Evolutionary conservation across 2,888 invertebrate genomes (phyloP), one percentile per base, ranked within the genome.

Genomic region (Hetaerina titia): DNA sequence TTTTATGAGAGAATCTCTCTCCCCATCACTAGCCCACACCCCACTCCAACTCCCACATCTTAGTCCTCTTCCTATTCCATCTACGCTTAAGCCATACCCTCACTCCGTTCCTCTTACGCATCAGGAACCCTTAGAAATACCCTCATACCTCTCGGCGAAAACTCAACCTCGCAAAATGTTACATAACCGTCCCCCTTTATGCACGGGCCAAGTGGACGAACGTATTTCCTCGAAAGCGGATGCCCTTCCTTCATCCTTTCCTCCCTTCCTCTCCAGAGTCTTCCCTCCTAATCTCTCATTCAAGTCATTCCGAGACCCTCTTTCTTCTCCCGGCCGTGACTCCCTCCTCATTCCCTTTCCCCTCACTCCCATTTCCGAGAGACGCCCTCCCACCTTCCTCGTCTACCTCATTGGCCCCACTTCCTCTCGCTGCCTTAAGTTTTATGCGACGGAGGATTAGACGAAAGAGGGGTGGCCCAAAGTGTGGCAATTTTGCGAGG

Each of bases 1-100:
- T 81, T 81, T 81, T 81, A 81, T 81, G 81, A 31, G 81, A 81
- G 25, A 81, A 81, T 31, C 11, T 81, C 81, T 31, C 31, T 81
- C 81, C 81, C 31, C 81, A 81, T 31, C 81, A 31, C 31, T 45
- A 11, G 22, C 7, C 0, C 81, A 25, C 13, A 7, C 13, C 25
- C 81, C 81, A 81, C 31, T 81, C 4, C 45, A 45, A 45, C 45
- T 4, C 45, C 45, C 45, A 45, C 45, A 45, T 45, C 45, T 45
- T 45, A 45, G 45, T 45, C 69, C 22, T 22, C 69, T 69, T 22
- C 69, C 81, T 11, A 7, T 7, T 31, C 60, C 81, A 81, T 81
- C 81, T 31, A 81, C 25, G 11, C 31, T 81, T 25, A 31, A 81
- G 25, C 1, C 0, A 5, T 17, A 7, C 81, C 31, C 81, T 31